These are phyloP conservation scores for Drosophila flavopinicola DNA, from an alignment of 2,888 invertebrate genomes.

Conservation along the genomic window DNA sequence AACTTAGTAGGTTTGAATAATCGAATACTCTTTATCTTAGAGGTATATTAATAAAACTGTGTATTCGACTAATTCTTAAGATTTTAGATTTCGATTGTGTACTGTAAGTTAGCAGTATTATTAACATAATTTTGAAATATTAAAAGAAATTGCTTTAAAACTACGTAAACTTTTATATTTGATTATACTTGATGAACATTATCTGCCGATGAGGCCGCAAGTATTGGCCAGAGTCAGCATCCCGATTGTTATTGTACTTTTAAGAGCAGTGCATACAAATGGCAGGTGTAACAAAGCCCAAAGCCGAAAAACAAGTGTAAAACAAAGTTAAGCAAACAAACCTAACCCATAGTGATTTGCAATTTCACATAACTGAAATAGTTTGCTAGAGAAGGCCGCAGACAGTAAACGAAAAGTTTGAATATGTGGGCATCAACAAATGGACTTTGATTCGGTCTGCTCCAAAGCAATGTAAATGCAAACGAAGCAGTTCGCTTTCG, in stretches of 20 bases:
- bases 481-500: constrained; percentile 16
- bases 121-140: too few species aligned
- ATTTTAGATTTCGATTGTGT: too few species aligned
- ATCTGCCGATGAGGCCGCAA: background rate
- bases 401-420: constrained; percentile 35
- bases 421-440: constrained; percentile 33
- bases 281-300: constrained; percentile 4
- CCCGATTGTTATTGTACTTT: background rate
- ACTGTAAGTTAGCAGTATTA: too few species aligned
- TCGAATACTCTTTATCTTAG: too few species aligned
- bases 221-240: background rate
- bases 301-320: constrained; percentile 27
- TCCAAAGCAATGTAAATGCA: constrained; percentile 25
- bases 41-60: too few species aligned
- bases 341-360: constrained; percentile 50
- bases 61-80: too few species aligned
- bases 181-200: background rate
- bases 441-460: constrained; percentile 46
- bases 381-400: constrained; percentile 43
- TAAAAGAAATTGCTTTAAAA: too few species aligned
- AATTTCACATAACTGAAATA: constrained; percentile 61
- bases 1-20: background rate
- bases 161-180: background rate
- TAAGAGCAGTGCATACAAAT: constrained; percentile 17
- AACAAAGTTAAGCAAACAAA: constrained; percentile 49